Conservation (phyloP, 1,140 invertebrate species). For the Aplysia californica region DNA sequence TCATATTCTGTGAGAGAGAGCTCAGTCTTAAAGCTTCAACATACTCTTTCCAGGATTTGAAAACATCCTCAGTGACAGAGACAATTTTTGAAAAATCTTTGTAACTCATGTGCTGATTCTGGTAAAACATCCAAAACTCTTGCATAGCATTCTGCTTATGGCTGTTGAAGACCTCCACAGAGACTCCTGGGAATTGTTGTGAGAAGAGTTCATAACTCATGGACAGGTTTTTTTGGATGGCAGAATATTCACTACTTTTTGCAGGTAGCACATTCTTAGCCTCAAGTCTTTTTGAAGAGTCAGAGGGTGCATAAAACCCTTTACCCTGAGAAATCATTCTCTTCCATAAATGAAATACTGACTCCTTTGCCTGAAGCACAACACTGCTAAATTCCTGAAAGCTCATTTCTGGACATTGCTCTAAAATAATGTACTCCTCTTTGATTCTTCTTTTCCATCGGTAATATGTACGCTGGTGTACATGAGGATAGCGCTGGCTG, state of each 20-base stretch:
- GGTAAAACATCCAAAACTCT: conserved; percentile 19
- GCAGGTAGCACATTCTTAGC: neutral
- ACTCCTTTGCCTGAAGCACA: conserved; percentile 35
- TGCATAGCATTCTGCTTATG: conserved; percentile 21
- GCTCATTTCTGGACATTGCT: conserved; percentile 37
- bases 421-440: conserved; percentile 39
- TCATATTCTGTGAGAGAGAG: no score
- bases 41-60: conserved; percentile 20
- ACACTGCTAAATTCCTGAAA: conserved; percentile 32
- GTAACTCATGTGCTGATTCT: conserved; percentile 20
- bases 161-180: conserved; percentile 7
- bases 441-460: conserved; percentile 41
- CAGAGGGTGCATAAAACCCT: conserved; percentile 29
- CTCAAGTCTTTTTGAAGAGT: conserved; percentile 24
- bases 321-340: conserved; percentile 32
- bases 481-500: conserved; percentile 29
- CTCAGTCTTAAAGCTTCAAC: conserved; percentile 3
- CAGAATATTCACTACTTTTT: neutral
- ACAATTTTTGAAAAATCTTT: conserved; percentile 23
- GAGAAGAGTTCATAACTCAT: conserved; percentile 11
- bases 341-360: conserved; percentile 36
- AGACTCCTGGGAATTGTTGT: conserved; percentile 6
- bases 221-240: conserved; percentile 20
- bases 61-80: conserved; percentile 20
- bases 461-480: conserved; percentile 40